Percentiles rank a stretch among this genome's conserved stretches.
These are phyloP conservation scores for Erpobdella octoculata DNA, from an alignment of 2,888 invertebrate species.

Conservation along the genomic window DNA sequence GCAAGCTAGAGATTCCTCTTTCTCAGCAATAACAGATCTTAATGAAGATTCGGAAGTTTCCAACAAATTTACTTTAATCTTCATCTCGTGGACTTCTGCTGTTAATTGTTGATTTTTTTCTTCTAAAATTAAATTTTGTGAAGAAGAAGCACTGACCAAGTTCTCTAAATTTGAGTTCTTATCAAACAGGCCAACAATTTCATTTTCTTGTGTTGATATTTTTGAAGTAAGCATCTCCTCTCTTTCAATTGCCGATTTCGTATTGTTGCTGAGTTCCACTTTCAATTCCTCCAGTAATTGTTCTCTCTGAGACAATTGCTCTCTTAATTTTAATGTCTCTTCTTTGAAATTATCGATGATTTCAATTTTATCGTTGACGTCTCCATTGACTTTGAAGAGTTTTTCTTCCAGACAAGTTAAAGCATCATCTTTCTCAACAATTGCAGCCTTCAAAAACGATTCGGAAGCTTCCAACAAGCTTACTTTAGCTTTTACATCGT, in stretches of 20 bases:
- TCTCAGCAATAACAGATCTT: not conserved
- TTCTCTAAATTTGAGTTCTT: too few species aligned
- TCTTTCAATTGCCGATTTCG: too few species aligned
- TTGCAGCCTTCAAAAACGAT: not conserved
- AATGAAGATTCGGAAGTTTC: not conserved
- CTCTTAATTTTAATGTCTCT: not conserved
- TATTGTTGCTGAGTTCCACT: too few species aligned
- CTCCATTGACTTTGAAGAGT: not conserved
- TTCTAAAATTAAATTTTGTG: not conserved
- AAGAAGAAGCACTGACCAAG: not conserved
- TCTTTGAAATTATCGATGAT: not conserved
- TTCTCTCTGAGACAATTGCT: not conserved
- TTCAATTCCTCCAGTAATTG: not conserved
- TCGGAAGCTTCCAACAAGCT: not conserved
- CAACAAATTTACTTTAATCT: not conserved
- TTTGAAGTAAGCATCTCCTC: too few species aligned
- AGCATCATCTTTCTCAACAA: not conserved
- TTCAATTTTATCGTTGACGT: not conserved
- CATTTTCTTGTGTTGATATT: too few species aligned
- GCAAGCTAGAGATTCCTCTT: not conserved
- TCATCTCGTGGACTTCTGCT: not conserved
- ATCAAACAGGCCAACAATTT: too few species aligned
- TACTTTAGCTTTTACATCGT: not conserved
- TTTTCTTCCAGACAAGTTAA: not conserved
- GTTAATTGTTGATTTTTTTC: not conserved